Conservation (phyloP, 2,888 invertebrate species). For the Chelonus formosanus region DNA sequence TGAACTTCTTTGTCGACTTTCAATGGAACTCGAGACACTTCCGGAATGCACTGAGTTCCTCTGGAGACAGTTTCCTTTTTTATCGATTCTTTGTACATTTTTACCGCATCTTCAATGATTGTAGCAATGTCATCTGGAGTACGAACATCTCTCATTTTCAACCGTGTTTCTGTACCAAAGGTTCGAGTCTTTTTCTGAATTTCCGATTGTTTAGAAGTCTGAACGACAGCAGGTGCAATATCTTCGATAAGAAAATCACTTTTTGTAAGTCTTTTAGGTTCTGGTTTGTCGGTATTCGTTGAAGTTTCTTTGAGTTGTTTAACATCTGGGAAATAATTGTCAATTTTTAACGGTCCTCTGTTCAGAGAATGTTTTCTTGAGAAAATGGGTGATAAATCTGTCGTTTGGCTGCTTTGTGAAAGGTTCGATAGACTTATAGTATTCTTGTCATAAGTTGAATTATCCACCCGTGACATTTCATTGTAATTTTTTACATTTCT, state of each 20-base stretch:
- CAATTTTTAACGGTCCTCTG: conserved; percentile 43
- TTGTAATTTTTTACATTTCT: conserved; percentile 21
- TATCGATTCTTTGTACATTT: conserved; percentile 46
- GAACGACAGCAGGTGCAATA: conserved; percentile 40
- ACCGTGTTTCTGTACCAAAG: conserved; percentile 50
- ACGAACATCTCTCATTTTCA: conserved; percentile 59
- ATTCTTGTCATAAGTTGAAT: conserved; percentile 16
- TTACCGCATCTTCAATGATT: conserved; percentile 53
- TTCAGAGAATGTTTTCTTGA: conserved; percentile 38
- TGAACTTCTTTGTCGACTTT: conserved; percentile 50
- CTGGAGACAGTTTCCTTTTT: conserved; percentile 44
- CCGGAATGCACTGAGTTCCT: conserved; percentile 47
- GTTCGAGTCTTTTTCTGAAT: conserved; percentile 37
- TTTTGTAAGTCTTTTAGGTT: conserved; percentile 34
- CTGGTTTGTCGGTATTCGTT: conserved; percentile 45
- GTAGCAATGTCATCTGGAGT: conserved; percentile 49
- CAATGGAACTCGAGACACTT: conserved; percentile 37
- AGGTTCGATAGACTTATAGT: conserved; percentile 27
- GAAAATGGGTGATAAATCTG: conserved; percentile 36
- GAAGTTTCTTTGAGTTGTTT: conserved; percentile 45
- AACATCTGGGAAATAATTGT: conserved; percentile 42
- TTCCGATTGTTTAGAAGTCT: conserved; percentile 26
- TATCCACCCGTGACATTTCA: conserved; percentile 27
- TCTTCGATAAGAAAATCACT: conserved; percentile 48
- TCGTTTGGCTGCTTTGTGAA: conserved; percentile 17